Evolutionary conservation across 2,888 invertebrate species (phyloP), one percentile per base, ranked within the genome.

Genomic region (Coecobrya sp.): DNA sequence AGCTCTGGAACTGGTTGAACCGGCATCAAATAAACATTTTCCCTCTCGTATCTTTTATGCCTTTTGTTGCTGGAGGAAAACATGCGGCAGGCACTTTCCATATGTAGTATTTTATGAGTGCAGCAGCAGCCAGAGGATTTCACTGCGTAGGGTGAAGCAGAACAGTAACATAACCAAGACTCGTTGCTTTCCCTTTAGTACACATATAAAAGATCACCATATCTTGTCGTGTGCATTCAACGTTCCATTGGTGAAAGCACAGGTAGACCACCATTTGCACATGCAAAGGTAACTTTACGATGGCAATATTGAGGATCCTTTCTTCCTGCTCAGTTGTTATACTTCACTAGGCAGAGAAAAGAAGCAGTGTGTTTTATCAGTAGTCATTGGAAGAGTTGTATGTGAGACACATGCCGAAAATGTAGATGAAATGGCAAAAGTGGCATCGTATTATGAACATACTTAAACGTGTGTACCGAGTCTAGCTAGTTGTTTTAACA

Each of bases 21-120:
- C 91, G 91, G 91, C 86, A 86, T 91, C 91, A 91, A 91, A 91
- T 91, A 90, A 90, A 73, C 90, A 91, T 91, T 85, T 90, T 91
- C 65, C 85, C 90, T 90, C 65, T 45, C 27, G 52, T 52, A 82
- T 89, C 82, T 82, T n/a, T 79, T 79, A 88, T 87, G 87, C 62
- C n/a, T 79, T 79, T 55, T 81, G 81, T 81, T 55, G 30, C 13
- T 42, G 79, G 52, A 49, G 90, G 30, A 90, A 81, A 86, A 79
- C 90, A 91, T 81, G 81, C 81, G 86, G 86, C n/a, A 81, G 59
- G 59, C 82, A 73, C 22, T 52, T 82, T 68, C 70, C 70, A 87
- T 68, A 91, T 91, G 85, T 76, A 59, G 27, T 59, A 65, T 86
- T 86, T 81, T 49, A 76, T 25, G 76, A 11, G 52, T 3, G 30